Base-by-base conservation (phyloP, 2,888 invertebrate species). In the Drosophila mimica region DNA sequence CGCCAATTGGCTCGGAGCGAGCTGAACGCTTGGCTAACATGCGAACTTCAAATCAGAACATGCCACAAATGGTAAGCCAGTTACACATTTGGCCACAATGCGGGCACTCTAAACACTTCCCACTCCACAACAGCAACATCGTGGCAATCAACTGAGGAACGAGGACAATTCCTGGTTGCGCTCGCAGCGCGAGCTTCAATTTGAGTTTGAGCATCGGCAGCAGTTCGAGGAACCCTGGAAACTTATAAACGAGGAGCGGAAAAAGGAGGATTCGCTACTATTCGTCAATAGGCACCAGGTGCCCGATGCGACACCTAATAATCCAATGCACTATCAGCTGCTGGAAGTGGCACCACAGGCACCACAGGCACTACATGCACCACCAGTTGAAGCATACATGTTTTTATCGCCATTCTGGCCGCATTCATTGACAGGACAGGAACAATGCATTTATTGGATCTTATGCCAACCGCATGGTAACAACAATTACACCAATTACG, bases 371-470 rank as follows among this genome's bases (percentile, higher is more conserved):
- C 6, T 2, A 36, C 15, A 15, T 9, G 1, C 40, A n/a, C 9
- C 4, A n/a, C n/a, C 9, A 11, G 9, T n/a, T 40, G n/a, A 4
- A 40, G 1, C 8, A 6, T n/a, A 17, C 38, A 38, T 8, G 38
- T 1, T 0, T 40, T 4, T 4, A n/a, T n/a, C 40, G n/a, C 40
- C n/a, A 40, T 5, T 5, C 0, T 40, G 4, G 40, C 0, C 11
- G 11, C 2, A 11, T 40, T 1, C 11, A 25, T 25, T 25, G 25
- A 25, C 25, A 5, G 40, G 2, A 40, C 9, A 4, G 4, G 9
- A 0, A 2, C 2, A n/a, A 0, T n/a, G 4, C 40, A 4, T 9
- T 40, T 0, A 40, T 2, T 9, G n/a, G n/a, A 11, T 11, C n/a
- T 11, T 40, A 11, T 5, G 5, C 5, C 4, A 40, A 11, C 40